Evolutionary conservation across 1,140 invertebrate species (phyloP), one percentile per base, ranked within the genome.

Genomic region (Ephestia elutella): DNA sequence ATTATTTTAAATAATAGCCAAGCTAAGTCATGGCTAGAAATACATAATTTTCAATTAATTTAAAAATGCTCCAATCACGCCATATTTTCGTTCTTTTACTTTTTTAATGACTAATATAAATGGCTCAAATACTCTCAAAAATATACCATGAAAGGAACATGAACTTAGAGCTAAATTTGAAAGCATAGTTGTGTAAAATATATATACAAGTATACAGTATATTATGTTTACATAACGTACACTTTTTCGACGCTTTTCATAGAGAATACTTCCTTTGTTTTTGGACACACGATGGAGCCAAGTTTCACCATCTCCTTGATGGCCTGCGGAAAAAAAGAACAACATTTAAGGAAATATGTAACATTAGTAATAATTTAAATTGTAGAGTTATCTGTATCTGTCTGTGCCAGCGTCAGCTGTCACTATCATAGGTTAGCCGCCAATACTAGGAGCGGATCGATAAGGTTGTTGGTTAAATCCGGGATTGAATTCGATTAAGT

Each of bases 201-300:
- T 53, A 21, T 53, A 53, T 53, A 53, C 20, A 53, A 21, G 10
- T 21, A 21, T 53, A 53, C 21, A n/a, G 30, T 58, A 44, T 20
- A 59, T 53, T 62, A 56, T 25, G 67, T 81, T 94, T 93, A 98
- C 96, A 98, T 97, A 19, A 99, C 96, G 84, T 94, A 99, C 28
- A 98, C 97, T 89, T 98, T 98, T 82, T 98, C 96, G 30, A 96
- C 94, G 84, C 96, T 96, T 74, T 95, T 96, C 80, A 96, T 93
- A 48, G 93, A 92, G 89, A 95, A 98, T 62, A 94, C 92, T 83
- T 96, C 95, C 89, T 96, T 96, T 53, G 96, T 98, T 82, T 96
- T 93, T 15, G 97, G 96, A 83, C 97, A 99, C 56, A 95, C 94
- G 25, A 98, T 93, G 72, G 94, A 93, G 13, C 96, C 96, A 79